These are phyloP conservation scores for Callipepla californica DNA, from an alignment of 2,113 vertebrate genomes.

Conservation along the genomic window DNA sequence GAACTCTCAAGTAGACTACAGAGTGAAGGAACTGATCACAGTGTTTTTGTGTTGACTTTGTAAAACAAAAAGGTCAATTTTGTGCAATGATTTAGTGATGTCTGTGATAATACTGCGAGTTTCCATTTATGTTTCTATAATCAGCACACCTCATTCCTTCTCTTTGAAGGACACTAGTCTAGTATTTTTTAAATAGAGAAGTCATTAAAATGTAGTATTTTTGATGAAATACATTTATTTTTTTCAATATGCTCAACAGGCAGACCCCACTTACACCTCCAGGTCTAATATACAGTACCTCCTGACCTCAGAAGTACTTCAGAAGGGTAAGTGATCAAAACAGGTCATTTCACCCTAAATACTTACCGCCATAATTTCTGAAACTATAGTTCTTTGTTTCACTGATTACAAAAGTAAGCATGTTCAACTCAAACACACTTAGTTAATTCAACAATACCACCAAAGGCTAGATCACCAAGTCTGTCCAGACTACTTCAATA, in stretches of 20 bases:
- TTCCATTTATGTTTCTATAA: neutral
- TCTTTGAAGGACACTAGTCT: neutral
- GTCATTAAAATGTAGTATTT: neutral
- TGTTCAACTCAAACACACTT: neutral
- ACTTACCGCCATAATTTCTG: neutral
- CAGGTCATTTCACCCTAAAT: neutral
- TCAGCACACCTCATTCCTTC: neutral
- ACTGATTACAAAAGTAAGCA: neutral
- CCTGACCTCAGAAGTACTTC: neutral
- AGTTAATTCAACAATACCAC: neutral
- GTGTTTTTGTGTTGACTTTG: neutral
- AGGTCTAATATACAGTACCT: neutral
- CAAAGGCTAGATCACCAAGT: neutral
- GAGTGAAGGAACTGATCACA: neutral
- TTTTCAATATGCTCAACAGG: neutral
- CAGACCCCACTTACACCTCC: neutral
- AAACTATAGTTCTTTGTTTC: neutral
- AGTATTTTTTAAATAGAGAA: neutral
- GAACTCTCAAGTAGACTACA: rapidly evolving
- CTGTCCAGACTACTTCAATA: neutral
- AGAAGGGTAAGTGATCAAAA: neutral
- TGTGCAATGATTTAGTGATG: neutral
- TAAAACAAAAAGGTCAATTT: neutral
- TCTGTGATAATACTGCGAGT: neutral
- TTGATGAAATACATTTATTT: neutral